phyloP scores from a whole-genome alignment of 2,113 vertebrate species.

The Actinemys pallida region DNA sequence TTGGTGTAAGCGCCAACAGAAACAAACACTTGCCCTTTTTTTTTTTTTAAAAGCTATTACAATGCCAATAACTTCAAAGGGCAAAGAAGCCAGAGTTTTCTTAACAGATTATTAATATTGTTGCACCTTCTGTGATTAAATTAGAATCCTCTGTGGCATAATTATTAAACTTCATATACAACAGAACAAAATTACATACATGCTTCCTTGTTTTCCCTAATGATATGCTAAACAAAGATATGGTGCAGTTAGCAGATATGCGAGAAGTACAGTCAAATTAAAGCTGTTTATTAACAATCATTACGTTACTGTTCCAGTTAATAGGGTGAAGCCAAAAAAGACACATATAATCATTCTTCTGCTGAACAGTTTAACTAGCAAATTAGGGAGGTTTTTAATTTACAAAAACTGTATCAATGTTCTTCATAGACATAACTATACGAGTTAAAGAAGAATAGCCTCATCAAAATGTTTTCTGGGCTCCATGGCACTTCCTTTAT shows the following conservation, averaged over 20 bases:
- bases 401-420: background rate
- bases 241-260: slow-evolving; percentile 32
- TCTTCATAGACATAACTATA: slow-evolving; percentile 16
- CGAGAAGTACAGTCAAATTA: slow-evolving; percentile 65
- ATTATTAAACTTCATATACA: slow-evolving; percentile 74
- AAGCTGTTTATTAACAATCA: slow-evolving; percentile 54
- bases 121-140: slow-evolving; percentile 71
- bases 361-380: slow-evolving; percentile 62
- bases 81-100: slow-evolving; percentile 59
- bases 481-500: slow-evolving; percentile 28
- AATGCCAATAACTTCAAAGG: slow-evolving; percentile 63
- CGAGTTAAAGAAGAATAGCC: slow-evolving; percentile 19
- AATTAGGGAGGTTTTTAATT: slow-evolving; percentile 23
- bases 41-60: slow-evolving; percentile 7
- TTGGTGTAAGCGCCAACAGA: slow-evolving; percentile 47
- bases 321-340: slow-evolving; percentile 76
- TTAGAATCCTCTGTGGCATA: slow-evolving; percentile 70
- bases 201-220: slow-evolving; percentile 62
- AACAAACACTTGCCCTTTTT: slow-evolving; percentile 3
- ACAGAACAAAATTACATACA: slow-evolving; percentile 68
- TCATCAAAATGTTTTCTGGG: slow-evolving; percentile 35
- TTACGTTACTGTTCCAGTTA: slow-evolving; percentile 72
- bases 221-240: slow-evolving; percentile 69
- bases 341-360: slow-evolving; percentile 76
- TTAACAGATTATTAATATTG: slow-evolving; percentile 72